Conservation (phyloP, 2,888 invertebrate genomes). For the Achlya flavicornis region DNA sequence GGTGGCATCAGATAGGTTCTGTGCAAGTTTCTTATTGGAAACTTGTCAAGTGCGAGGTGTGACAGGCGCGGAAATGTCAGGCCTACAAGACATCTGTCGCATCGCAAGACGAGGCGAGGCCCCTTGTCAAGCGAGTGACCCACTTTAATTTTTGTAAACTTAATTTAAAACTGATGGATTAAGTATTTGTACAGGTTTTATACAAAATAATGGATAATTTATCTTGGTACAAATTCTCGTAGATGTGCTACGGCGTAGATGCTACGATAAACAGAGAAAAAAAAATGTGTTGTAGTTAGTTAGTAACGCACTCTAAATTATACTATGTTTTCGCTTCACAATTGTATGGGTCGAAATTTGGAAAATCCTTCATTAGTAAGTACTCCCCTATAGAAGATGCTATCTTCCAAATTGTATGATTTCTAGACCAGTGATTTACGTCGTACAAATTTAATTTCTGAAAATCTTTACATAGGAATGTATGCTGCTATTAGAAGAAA, state of each 20-base stretch:
- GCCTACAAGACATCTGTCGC: conserved; percentile 45
- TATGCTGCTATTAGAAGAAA: no score
- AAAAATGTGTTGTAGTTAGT: no score
- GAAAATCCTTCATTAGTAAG: no score
- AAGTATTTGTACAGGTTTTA: background rate
- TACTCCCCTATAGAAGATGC: no score
- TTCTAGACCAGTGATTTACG: no score
- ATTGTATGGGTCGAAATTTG: no score
- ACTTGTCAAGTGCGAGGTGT: conserved; percentile 48
- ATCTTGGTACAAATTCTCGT: background rate
- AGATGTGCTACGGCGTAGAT: conserved; percentile 1
- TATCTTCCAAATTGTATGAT: no score
- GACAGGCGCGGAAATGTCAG: conserved; percentile 53
- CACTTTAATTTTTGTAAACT: background rate
- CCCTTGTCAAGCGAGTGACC: conserved; percentile 20
- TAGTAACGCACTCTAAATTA: no score
- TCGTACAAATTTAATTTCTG: no score
- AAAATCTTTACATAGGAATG: no score
- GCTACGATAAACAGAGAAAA: no score
- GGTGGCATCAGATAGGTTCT: conserved; percentile 33
- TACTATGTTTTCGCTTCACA: no score
- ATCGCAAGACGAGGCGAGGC: conserved; percentile 29
- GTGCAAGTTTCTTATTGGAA: conserved; percentile 45
- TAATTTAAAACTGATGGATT: background rate
- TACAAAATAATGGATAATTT: background rate